Evolutionary conservation across 2,113 vertebrate species (phyloP).

Genomic region (Chlorodrepanis virens): DNA sequence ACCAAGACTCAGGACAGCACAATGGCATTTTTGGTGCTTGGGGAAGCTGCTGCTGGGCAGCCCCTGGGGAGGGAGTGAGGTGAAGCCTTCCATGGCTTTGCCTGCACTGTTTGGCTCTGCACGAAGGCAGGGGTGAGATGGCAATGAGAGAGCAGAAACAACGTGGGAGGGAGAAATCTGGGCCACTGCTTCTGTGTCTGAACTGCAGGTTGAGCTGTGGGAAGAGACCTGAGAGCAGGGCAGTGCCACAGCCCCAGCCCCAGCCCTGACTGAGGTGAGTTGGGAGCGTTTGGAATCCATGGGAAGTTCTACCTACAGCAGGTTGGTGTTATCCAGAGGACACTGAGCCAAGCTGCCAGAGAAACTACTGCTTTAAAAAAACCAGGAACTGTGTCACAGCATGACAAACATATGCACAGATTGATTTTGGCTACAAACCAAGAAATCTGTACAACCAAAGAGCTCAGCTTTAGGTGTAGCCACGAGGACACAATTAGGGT

Average conservation of each 20-base stretch:
- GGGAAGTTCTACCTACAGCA: background rate
- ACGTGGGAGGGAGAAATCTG: background rate
- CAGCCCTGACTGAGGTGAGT: fast-evolving
- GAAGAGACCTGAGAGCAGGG: background rate
- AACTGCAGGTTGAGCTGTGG: background rate
- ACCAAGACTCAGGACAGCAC: background rate
- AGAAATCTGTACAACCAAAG: background rate
- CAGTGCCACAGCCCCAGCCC: background rate
- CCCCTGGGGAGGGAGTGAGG: background rate
- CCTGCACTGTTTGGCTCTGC: background rate
- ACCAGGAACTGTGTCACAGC: background rate
- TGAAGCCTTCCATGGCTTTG: background rate
- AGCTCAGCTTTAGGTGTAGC: background rate
- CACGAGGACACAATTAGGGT: background rate
- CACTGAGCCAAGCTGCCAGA: background rate
- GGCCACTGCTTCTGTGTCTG: background rate
- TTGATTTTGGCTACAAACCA: constrained; percentile 28
- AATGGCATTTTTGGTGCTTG: background rate
- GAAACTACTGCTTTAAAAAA: constrained; percentile 33
- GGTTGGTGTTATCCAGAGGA: background rate
- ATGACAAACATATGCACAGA: constrained; percentile 33
- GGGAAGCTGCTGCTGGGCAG: background rate
- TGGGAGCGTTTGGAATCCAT: background rate
- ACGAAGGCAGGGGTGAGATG: background rate
- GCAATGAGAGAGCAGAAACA: background rate